Evolutionary conservation across 2,888 invertebrate species (phyloP), one percentile per base, ranked within the genome.

Genomic region (Gisinianus flammeolus): DNA sequence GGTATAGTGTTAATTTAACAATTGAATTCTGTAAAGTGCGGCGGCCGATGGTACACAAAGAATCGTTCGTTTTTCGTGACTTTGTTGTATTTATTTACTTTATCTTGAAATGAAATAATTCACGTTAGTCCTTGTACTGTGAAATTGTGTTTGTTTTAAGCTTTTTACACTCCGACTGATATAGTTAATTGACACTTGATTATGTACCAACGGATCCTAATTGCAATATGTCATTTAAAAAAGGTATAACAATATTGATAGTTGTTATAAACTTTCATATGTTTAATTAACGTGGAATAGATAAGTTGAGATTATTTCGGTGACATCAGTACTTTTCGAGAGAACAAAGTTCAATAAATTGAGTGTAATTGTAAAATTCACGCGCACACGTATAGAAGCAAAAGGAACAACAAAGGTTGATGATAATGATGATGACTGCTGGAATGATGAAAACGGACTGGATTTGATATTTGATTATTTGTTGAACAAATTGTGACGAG

Each of bases 311-410:
- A 62, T 62, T 62, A 62, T 24, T 62, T 24, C 26, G 26, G 26
- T 62, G 62, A 62, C 62, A 62, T 62, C 62, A 62, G 62, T 62
- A 22, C 62, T 22, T 62, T 10, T 8, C 19, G 56, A 56, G 56
- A 62, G 62, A 24, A 62, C 62, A 62, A 62, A 62, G 62, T 62
- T 62, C 62, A 62, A 16, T 19, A n/a, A n/a, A n/a, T 54, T 16
- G 16, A 44, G 16, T 54, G 54, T n/a, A 54, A 16, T 16, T n/a
- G n/a, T 3, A n/a, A 24, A 62, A 62, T 22, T 19, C 19, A 22
- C 24, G 54, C 19, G n/a, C 16, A n/a, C 19, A 62, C 8, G 4
- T 12, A 56, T 5, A 22, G 8, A 24, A 5, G 6, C 26, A 62
- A 62, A 10, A 62, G 24, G 22, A 22, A 26, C 24, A 62, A 22